Percentiles rank a stretch among this genome's conserved stretches.
phyloP scores from a whole-genome alignment of 2,888 invertebrate species.

The Rotaria macrura region DNA sequence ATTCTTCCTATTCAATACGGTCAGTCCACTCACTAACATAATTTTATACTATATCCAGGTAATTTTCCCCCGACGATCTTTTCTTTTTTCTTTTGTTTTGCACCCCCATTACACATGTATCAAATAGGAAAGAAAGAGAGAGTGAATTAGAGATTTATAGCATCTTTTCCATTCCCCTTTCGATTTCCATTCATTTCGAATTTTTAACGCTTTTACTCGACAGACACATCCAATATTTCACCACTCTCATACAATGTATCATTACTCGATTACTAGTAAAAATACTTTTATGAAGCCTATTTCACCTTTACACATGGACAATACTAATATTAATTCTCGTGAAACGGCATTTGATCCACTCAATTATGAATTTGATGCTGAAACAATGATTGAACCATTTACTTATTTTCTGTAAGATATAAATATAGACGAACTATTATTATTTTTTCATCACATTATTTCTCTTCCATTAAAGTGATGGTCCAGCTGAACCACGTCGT shows the following conservation, averaged over 20 bases:
- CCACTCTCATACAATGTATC: background rate
- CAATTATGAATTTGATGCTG: background rate
- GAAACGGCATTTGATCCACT: background rate
- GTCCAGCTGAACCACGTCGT: background rate
- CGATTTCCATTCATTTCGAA: background rate
- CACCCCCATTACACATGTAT: background rate
- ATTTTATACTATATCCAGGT: background rate
- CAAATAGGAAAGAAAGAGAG: background rate
- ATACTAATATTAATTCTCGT: background rate
- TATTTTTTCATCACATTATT: background rate
- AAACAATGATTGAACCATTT: background rate
- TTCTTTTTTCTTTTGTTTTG: background rate
- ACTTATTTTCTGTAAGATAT: background rate
- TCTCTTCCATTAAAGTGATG: background rate
- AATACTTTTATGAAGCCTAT: background rate
- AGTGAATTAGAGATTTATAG: background rate
- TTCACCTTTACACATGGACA: background rate
- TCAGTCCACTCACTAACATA: background rate
- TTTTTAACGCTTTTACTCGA: conserved; percentile 8
- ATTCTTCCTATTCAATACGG: background rate
- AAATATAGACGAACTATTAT: background rate
- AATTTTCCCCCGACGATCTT: background rate
- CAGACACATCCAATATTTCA: background rate
- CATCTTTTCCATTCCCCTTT: background rate
- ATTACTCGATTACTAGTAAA: background rate